These are phyloP conservation scores for Notodromas monacha DNA, from an alignment of 2,888 invertebrate genomes.

Conservation along the genomic window DNA sequence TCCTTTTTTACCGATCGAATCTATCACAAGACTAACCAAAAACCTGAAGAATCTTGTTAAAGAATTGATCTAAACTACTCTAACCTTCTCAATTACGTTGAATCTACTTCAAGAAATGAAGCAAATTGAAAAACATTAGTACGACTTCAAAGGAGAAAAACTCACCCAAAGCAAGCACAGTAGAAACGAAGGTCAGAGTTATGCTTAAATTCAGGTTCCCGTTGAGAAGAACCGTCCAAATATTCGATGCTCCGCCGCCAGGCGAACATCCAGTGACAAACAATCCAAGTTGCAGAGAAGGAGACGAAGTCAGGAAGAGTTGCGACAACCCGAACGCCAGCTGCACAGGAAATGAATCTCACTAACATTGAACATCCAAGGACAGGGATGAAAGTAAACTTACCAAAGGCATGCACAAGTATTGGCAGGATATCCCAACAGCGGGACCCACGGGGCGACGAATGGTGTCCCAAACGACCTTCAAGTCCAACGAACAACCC, in stretches of 20 bases:
- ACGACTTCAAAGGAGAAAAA: constrained; percentile 8
- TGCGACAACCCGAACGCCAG: constrained; percentile 35
- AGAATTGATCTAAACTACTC: too few relatives aligned
- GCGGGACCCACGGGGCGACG: constrained; percentile 37
- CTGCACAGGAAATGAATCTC: constrained; percentile 19
- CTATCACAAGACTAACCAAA: too few relatives aligned
- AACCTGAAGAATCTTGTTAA: too few relatives aligned
- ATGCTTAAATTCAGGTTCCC: constrained; percentile 76
- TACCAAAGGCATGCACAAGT: constrained; percentile 53
- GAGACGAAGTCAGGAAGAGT: constrained; percentile 31
- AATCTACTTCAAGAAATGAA: too few relatives aligned
- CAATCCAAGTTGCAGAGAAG: constrained; percentile 42
- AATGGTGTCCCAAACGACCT: constrained; percentile 28
- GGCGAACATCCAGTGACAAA: constrained; percentile 68
- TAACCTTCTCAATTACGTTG: too few relatives aligned
- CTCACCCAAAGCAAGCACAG: constrained; percentile 47
- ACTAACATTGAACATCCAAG: background rate
- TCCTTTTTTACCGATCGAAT: too few relatives aligned
- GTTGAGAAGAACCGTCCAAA: constrained; percentile 65
- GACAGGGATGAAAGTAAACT: constrained; percentile 13
- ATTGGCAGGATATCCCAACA: constrained; percentile 45
- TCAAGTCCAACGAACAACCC: constrained; percentile 53
- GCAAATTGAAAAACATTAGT: background rate
- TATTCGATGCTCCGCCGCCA: constrained; percentile 82
- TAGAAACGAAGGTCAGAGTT: constrained; percentile 74